Evolutionary conservation across 2,113 vertebrate genomes (phyloP), one percentile per base, ranked within the genome.

Genomic region (Grammomys dolichurus): DNA sequence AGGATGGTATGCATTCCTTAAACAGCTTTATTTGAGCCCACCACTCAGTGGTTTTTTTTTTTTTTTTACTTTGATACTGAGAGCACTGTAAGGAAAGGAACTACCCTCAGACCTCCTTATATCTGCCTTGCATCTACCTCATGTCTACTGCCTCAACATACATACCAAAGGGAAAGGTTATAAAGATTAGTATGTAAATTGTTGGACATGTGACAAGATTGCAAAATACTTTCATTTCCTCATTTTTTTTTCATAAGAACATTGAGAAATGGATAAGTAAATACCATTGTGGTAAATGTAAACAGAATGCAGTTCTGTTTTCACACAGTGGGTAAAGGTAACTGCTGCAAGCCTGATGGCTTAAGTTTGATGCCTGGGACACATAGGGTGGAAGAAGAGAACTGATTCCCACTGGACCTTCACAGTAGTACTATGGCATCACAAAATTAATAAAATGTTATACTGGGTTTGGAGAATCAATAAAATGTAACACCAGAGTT

Each of bases 151-250:
- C 69, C 46, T 46, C 75, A 89, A 36, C 40, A 9, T 33, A 70
- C 43, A 80, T n/a, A 78, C 22, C 91, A 84, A 80, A 92, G 24
- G 70, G 36, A 95, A 93, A 86, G 11, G 7, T 87, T 89, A 80
- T 22, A 82, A 91, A 86, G 28, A 76, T 65, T n/a, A 75, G 36
- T 48, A 33, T 14, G 22, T 58, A 73, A 48, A 36, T 51, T 90
- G 43, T 54, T 73, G 94, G 36, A 17, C 16, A n/a, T 5, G 36
- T 70, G 40, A 85, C 20, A 77, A 43, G 20, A 65, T 90, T 93
- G 40, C 51, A 78, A 78, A 89, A 86, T 93, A 63, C 24, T 43
- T 90, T 65, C 67, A 88, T 58, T 56, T 75, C 67, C 28, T 95
- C 84, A 91, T 28, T 84, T 54, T 16, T 16, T 73, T 69, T 77